Evolutionary conservation across 2,113 vertebrate genomes (phyloP).

Genomic region (Hyla sarda): DNA sequence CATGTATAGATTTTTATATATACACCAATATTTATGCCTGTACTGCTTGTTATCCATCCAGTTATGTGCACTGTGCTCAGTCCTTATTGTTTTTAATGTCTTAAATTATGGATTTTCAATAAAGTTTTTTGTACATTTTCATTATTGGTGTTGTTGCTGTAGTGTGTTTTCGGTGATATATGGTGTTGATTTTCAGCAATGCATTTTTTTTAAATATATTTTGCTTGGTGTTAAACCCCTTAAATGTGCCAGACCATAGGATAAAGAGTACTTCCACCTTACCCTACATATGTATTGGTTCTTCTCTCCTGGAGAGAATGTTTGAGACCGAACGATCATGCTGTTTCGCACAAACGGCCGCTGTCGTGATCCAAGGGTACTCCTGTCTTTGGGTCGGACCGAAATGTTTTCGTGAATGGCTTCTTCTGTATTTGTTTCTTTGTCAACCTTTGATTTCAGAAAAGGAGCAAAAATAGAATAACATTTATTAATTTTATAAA

Average conservation of each 20-base stretch:
- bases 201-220: too few relatives aligned
- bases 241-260: neutral
- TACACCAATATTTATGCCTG: too few relatives aligned
- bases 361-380: slow-evolving; percentile 71
- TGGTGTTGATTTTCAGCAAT: too few relatives aligned
- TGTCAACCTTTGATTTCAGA: slow-evolving; percentile 74
- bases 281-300: slow-evolving; percentile 87
- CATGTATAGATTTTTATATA: too few relatives aligned
- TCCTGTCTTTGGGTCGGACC: slow-evolving; percentile 78
- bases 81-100: too few relatives aligned
- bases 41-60: too few relatives aligned
- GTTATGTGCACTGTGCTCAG: too few relatives aligned
- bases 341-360: slow-evolving; percentile 78
- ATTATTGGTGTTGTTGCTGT: too few relatives aligned
- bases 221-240: too few relatives aligned
- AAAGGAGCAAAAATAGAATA: neutral
- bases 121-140: too few relatives aligned
- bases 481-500: neutral
- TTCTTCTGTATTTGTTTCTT: slow-evolving; percentile 83
- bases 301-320: slow-evolving; percentile 84
- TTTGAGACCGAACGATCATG: slow-evolving; percentile 84
- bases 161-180: too few relatives aligned
- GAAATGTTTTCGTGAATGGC: slow-evolving; percentile 20
- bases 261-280: slow-evolving; percentile 61
- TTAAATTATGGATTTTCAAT: too few relatives aligned